Conservation (phyloP, 2,888 invertebrate genomes). For the Mythimna pallens region DNA sequence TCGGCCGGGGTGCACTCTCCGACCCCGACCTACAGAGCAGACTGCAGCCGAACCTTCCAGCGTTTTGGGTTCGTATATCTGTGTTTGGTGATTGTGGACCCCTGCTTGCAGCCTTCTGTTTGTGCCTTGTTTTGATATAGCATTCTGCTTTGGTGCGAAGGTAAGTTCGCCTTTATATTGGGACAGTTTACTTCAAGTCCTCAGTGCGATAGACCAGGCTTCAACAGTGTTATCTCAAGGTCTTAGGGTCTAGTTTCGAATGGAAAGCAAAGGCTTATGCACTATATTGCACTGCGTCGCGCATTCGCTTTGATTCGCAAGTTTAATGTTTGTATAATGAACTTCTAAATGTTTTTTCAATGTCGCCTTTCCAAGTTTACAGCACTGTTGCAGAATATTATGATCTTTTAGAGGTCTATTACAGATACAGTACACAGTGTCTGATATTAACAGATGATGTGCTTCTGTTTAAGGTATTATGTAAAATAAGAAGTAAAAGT, state of each 20-base stretch:
- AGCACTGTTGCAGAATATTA: background rate
- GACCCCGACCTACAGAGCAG: conserved; percentile 86
- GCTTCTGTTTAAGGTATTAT: background rate
- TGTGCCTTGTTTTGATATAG: conserved; percentile 40
- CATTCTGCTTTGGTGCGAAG: conserved; percentile 39
- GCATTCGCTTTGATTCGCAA: conserved; percentile 29
- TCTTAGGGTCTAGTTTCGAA: background rate
- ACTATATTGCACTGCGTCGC: conserved; percentile 11
- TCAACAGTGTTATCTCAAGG: background rate
- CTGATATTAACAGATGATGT: too few species aligned
- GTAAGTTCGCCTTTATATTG: conserved; percentile 32
- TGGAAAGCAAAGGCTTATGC: background rate
- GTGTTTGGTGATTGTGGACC: conserved; percentile 47
- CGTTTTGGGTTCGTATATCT: conserved; percentile 84
- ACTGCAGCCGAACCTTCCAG: conserved; percentile 82
- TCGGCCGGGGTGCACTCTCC: conserved; percentile 85
- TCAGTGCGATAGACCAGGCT: background rate
- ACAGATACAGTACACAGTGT: background rate
- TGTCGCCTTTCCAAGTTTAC: background rate
- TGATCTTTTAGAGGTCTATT: background rate
- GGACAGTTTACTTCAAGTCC: background rate
- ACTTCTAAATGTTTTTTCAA: background rate
- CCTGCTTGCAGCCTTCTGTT: conserved; percentile 45
- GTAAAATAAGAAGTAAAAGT: background rate
- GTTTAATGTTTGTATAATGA: background rate